Evolutionary conservation across 2,797 vertebrate genomes (phyloP).

Genomic region (Pagetopsis macropterus): DNA sequence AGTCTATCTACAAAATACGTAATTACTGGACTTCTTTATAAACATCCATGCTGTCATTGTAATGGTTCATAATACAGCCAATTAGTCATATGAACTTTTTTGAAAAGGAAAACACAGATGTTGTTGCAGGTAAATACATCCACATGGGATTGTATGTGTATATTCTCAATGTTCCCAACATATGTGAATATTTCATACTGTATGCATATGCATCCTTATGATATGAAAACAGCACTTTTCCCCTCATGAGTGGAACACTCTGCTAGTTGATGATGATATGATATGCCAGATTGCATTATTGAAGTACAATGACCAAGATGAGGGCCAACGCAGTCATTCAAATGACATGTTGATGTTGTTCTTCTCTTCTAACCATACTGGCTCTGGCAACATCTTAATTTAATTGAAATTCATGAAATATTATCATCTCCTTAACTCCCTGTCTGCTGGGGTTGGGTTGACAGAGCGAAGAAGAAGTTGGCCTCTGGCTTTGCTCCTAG

Average conservation of each 20-base stretch:
- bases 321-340: background rate
- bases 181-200: background rate
- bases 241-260: background rate
- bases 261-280: background rate
- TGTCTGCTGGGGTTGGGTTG: conserved; percentile 14
- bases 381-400: conserved; percentile 17
- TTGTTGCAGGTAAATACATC: background rate
- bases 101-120: background rate
- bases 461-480: conserved; percentile 39
- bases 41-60: background rate
- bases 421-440: conserved; percentile 5
- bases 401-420: conserved; percentile 47
- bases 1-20: too few relatives aligned
- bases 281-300: background rate
- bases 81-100: background rate
- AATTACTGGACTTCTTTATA: too few relatives aligned
- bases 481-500: conserved; percentile 60
- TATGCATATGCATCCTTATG: too few relatives aligned
- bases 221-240: background rate
- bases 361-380: background rate
- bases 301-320: background rate
- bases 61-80: background rate
- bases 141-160: background rate
- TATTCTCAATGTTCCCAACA: background rate
- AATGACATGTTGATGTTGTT: background rate